Evolutionary conservation across 2,888 invertebrate genomes (phyloP).

Genomic region (Polymixis flavicincta): DNA sequence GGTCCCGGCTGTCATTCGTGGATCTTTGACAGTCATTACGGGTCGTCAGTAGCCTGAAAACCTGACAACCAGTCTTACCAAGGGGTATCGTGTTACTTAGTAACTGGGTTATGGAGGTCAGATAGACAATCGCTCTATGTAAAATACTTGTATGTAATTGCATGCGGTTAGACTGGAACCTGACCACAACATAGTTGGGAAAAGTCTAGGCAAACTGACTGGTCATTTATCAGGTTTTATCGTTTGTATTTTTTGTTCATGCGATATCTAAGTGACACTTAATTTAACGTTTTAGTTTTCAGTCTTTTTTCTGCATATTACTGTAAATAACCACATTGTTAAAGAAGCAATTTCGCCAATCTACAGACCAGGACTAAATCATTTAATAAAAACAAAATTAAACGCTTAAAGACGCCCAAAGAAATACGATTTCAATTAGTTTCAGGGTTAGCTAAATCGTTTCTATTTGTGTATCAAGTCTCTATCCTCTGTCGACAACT

Average conservation of each 20-base stretch:
- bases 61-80: too few relatives aligned
- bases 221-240: background rate
- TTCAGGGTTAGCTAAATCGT: slow-evolving; percentile 37
- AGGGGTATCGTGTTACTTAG: too few relatives aligned
- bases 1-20: too few relatives aligned
- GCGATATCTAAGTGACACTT: background rate
- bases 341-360: slow-evolving; percentile 18
- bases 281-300: background rate
- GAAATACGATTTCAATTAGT: slow-evolving; percentile 45
- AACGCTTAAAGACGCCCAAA: slow-evolving; percentile 22
- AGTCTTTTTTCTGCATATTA: background rate
- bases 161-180: too few relatives aligned
- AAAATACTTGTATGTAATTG: too few relatives aligned
- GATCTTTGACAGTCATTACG: too few relatives aligned
- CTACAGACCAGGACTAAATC: background rate
- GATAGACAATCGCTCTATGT: too few relatives aligned
- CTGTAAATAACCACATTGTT: background rate
- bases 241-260: background rate
- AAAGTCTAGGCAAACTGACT: too few relatives aligned
- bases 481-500: slow-evolving; percentile 15
- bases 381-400: slow-evolving; percentile 28
- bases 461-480: slow-evolving; percentile 39
- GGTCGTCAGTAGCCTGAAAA: too few relatives aligned
- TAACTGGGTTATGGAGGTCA: too few relatives aligned
- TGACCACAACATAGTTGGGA: too few relatives aligned